Evolutionary conservation across 2,888 invertebrate genomes (phyloP).

Genomic region (Drosophila pseudotakahashii): DNA sequence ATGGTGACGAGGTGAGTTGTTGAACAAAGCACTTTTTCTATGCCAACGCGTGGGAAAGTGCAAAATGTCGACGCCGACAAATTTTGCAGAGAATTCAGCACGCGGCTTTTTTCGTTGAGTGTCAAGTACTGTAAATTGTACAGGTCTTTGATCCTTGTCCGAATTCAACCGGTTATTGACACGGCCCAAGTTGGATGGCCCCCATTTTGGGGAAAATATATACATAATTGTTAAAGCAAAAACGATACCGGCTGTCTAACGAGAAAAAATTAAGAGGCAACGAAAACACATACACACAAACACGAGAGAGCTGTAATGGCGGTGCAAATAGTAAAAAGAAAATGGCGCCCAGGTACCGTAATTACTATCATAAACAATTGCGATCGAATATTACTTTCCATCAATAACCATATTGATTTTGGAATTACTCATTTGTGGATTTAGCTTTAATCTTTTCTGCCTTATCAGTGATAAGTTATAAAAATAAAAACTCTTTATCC

Average conservation of each 20-base stretch:
- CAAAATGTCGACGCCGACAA: slow-evolving; percentile 43
- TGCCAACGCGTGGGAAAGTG: background rate
- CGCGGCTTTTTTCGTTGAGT: slow-evolving; percentile 4
- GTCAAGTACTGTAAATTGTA: background rate
- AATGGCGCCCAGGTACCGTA: slow-evolving; percentile 53
- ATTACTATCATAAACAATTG: slow-evolving; percentile 3
- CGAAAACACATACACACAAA: slow-evolving; percentile 24
- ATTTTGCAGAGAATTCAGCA: slow-evolving; percentile 28
- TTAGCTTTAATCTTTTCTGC: no score
- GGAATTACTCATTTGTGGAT: no score
- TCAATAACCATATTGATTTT: no score
- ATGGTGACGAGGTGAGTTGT: slow-evolving; percentile 74
- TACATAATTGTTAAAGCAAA: background rate
- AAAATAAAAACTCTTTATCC: no score
- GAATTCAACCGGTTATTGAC: slow-evolving; percentile 25
- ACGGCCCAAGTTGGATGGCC: slow-evolving; percentile 10
- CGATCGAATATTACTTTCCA: no score
- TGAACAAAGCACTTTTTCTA: background rate
- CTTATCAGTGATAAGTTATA: no score
- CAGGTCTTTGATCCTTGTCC: slow-evolving; percentile 4
- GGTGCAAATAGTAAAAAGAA: slow-evolving; percentile 58
- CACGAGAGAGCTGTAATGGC: slow-evolving; percentile 14
- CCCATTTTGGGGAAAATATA: background rate
- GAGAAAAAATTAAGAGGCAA: background rate
- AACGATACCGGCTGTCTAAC: slow-evolving; percentile 9